These are phyloP conservation scores for Cryptocheilus praepositus DNA, from an alignment of 2,888 invertebrate genomes.

Conservation along the genomic window DNA sequence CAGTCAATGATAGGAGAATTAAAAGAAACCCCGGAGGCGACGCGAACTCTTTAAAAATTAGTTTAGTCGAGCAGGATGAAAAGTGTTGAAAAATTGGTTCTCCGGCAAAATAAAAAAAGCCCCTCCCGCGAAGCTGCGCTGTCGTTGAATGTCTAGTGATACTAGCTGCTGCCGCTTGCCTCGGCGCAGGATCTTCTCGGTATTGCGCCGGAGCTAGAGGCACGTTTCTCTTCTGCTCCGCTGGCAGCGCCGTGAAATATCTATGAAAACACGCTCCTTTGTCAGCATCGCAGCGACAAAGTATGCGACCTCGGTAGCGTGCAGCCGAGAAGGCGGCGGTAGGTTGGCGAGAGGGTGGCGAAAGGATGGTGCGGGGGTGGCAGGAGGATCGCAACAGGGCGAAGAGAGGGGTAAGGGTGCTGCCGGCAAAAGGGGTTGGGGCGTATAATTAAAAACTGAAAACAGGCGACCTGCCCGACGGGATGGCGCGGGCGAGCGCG, in stretches of 20 bases:
- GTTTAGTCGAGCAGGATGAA: no score
- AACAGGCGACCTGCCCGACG: slow-evolving; percentile 56
- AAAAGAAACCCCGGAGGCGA: no score
- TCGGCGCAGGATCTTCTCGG: no score
- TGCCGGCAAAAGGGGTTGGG: slow-evolving; percentile 24
- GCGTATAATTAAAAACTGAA: slow-evolving; percentile 68
- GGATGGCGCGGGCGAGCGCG: slow-evolving; percentile 26
- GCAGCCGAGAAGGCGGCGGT: slow-evolving; percentile 23
- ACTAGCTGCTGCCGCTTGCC: no score
- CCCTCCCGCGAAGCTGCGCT: no score
- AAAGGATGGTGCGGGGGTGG: neutral
- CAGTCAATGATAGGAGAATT: no score
- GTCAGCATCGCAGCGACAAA: slow-evolving; percentile 55
- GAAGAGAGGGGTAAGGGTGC: neutral
- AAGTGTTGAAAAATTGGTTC: no score
- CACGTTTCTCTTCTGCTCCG: slow-evolving; percentile 31
- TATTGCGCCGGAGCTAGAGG: slow-evolving; percentile 4
- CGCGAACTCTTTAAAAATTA: no score
- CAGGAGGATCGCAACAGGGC: neutral
- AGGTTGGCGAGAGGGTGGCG: neutral
- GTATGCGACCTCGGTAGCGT: slow-evolving; percentile 37
- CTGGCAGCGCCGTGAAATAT: slow-evolving; percentile 36
- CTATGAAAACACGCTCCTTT: slow-evolving; percentile 55
- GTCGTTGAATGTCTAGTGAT: no score
- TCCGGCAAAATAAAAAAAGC: no score